phyloP scores from a whole-genome alignment of 2,888 invertebrate species.

The Scaptomyza cyrtandrae region DNA sequence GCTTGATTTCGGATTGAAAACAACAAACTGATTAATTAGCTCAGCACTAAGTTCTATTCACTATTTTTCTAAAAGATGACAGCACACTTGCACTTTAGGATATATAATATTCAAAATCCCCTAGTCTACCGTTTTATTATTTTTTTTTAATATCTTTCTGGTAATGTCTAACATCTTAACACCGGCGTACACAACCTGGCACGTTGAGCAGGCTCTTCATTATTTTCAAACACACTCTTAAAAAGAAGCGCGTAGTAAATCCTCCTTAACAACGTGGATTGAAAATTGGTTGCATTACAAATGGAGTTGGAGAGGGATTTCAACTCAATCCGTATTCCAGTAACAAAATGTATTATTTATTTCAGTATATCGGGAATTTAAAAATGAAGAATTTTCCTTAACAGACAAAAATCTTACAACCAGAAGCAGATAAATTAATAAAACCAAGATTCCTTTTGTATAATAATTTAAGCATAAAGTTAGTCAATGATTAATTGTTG shows the following conservation, averaged over 20 bases:
- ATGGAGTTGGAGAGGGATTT: conserved; percentile 14
- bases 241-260: conserved; percentile 65
- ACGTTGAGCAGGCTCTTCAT: conserved; percentile 59
- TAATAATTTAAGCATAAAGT: no score
- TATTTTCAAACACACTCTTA: conserved; percentile 64
- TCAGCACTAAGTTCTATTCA: no score
- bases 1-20: no score
- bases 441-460: no score
- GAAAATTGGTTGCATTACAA: conserved; percentile 23
- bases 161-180: conserved; percentile 69
- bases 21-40: no score
- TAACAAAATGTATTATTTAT: conserved; percentile 20
- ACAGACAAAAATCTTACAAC: no score
- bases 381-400: no score
- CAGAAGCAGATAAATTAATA: no score
- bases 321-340: conserved; percentile 8
- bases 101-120: background rate
- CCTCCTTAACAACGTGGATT: conserved; percentile 27
- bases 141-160: background rate
- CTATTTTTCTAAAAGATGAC: no score
- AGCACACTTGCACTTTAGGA: no score
- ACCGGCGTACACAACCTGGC: conserved; percentile 21
- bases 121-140: conserved; percentile 1
- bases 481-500: no score
- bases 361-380: no score